These are phyloP conservation scores for Trissoscelio sp. DNA, from an alignment of 2,888 invertebrate species.

Conservation along the genomic window DNA sequence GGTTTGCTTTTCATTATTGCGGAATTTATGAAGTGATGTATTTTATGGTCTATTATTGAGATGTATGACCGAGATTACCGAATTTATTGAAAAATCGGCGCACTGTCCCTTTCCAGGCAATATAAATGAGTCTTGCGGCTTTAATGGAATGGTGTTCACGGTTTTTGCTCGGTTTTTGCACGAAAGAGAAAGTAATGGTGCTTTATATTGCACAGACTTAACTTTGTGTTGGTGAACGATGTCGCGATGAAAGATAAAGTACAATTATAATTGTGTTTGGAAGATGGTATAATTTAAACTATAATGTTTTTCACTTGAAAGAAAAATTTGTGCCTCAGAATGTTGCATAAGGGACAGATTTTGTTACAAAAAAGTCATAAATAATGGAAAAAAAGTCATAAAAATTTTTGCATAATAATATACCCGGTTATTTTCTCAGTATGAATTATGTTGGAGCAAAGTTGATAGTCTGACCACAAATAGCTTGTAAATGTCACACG, in stretches of 20 bases:
- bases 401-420: slow-evolving; percentile 45
- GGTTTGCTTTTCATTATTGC: slow-evolving; percentile 33
- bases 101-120: slow-evolving; percentile 1
- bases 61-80: slow-evolving; percentile 28
- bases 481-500: slow-evolving; percentile 53
- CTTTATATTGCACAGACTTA: not conserved
- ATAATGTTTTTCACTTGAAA: not conserved
- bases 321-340: not conserved
- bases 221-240: slow-evolving; percentile 1
- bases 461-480: slow-evolving; percentile 42
- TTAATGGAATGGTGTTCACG: slow-evolving; percentile 15
- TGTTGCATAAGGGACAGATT: not conserved
- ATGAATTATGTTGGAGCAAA: slow-evolving; percentile 21
- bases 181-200: slow-evolving; percentile 27
- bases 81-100: slow-evolving; percentile 53
- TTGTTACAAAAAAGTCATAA: slow-evolving; percentile 11
- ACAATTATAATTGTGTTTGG: slow-evolving; percentile 22
- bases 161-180: slow-evolving; percentile 25
- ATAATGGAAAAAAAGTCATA: slow-evolving; percentile 14
- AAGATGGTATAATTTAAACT: slow-evolving; percentile 15
- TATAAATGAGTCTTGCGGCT: slow-evolving; percentile 27
- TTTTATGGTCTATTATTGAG: slow-evolving; percentile 40
- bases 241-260: slow-evolving; percentile 39
- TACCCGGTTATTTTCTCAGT: slow-evolving; percentile 1
- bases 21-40: slow-evolving; percentile 36